Base-by-base conservation (phyloP, 2,113 vertebrate species). In the Hippoglossus stenolepis region DNA sequence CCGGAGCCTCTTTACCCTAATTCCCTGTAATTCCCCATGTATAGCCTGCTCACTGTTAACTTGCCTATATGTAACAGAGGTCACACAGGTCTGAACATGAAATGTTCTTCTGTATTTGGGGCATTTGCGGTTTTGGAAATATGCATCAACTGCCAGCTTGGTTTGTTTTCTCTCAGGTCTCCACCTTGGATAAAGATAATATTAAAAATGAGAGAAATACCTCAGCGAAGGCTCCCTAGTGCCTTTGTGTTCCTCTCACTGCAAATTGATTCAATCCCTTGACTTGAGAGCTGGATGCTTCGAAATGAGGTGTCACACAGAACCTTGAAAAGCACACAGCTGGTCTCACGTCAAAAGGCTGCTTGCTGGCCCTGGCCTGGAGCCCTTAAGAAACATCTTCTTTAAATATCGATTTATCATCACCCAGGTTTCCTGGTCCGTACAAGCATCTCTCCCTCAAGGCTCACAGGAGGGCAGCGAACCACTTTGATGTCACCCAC, bases 341-440 rank as follows among this genome's bases (percentile, higher is more conserved):
- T 77, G 60, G 45, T 77, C 51, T 78, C 45, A 26, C 0, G 58
- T 4, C 18, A 18, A 21, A 47, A 28, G 63, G 58, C 49, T n/a
- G 43, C 43, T 74, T 8, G 21, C 57, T 38, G 66, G 40, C 45
- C 73, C 18, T 72, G 40, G 31, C 69, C 54, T 12, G 0, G 23
- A 45, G 67, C 58, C 47, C 11, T 58, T 10, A 21, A 9, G 67
- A 74, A 71, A 69, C 65, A 23, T 70, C 77, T 79, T 59, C 54
- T 72, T 76, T 57, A 81, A 45, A 53, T 83, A 85, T 80, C 66
- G 86, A 89, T 87, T 74, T 57, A 57, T 78, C 45, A 49, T 66
- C 65, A 51, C 35, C 26, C 18, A 21, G 43, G 73, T 82, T 80
- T 74, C 56, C 62, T 58, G 28, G 51, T 79, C 65, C 51, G 57